Evolutionary conservation across 2,113 vertebrate species (phyloP).

Genomic region (Pao palembangensis): DNA sequence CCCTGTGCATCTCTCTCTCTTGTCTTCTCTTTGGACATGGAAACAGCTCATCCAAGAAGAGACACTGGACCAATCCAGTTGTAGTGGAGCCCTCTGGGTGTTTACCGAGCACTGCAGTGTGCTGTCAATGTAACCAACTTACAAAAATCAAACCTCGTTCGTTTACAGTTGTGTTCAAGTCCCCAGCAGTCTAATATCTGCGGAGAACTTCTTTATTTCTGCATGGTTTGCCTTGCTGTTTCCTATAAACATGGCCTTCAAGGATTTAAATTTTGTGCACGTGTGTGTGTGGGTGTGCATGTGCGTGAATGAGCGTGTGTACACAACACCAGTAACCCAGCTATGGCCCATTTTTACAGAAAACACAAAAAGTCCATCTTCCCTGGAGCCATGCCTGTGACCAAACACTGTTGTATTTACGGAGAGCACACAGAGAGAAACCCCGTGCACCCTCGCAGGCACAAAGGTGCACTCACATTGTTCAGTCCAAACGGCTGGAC

Average conservation of each 20-base stretch:
- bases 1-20: constrained; percentile 8
- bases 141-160: no score
- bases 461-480: neutral
- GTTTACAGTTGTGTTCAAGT: no score
- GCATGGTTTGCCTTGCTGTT: neutral
- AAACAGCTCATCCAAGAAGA: constrained; percentile 55
- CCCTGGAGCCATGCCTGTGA: constrained; percentile 23
- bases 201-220: no score
- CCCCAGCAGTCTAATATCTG: no score
- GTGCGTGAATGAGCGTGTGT: constrained; percentile 7
- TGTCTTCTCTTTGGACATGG: constrained; percentile 38
- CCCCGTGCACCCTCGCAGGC: neutral
- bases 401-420: constrained; percentile 47
- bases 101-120: constrained; percentile 1
- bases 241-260: neutral
- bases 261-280: neutral
- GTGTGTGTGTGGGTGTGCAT: constrained; percentile 5
- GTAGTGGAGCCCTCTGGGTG: constrained; percentile 31
- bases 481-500: neutral
- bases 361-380: constrained; percentile 61
- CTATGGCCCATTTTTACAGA: constrained; percentile 54
- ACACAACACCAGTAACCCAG: constrained; percentile 28
- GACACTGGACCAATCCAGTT: constrained; percentile 26
- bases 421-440: constrained; percentile 8
- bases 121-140: neutral